Percentiles rank a stretch among this genome's conserved stretches.
phyloP scores from a whole-genome alignment of 2,888 invertebrate species.

The Chrysotoxum bicinctum region DNA sequence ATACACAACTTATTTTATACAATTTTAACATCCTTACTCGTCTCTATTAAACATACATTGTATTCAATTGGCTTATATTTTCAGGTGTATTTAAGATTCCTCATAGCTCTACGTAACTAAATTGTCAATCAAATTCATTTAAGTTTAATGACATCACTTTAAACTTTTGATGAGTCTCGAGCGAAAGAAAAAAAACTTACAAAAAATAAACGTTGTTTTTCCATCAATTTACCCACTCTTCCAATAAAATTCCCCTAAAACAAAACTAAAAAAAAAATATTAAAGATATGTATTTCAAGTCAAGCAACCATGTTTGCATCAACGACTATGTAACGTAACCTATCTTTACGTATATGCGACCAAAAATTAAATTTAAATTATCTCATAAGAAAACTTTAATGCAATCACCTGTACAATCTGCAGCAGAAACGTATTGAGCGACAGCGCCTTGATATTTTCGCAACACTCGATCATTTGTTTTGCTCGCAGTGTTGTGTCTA shows the following conservation, averaged over 20 bases:
- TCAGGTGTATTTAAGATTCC: too few species aligned
- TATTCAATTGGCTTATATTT: too few species aligned
- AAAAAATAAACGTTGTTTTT: not conserved
- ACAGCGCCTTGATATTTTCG: constrained; percentile 66
- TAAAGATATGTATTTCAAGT: constrained; percentile 14
- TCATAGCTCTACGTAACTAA: too few species aligned
- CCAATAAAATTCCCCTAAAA: not conserved
- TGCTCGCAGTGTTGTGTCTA: not conserved
- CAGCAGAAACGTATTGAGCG: not conserved
- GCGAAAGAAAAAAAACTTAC: not conserved
- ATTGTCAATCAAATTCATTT: not conserved
- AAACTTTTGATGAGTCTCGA: not conserved
- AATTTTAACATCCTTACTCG: too few species aligned
- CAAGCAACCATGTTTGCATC: not conserved
- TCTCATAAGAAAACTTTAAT: constrained; percentile 27
- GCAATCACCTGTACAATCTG: constrained; percentile 64
- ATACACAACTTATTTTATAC: too few species aligned
- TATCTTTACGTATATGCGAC: not conserved
- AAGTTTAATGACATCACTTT: not conserved
- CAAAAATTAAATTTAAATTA: constrained; percentile 68
- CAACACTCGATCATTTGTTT: constrained; percentile 69
- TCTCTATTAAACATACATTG: too few species aligned
- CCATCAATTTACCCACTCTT: not conserved
- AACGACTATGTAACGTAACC: not conserved
- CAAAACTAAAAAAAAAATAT: not conserved